Evolutionary conservation across 2,888 invertebrate genomes (phyloP), one percentile per base, ranked within the genome.

Genomic region (Amblyteles armatorius): DNA sequence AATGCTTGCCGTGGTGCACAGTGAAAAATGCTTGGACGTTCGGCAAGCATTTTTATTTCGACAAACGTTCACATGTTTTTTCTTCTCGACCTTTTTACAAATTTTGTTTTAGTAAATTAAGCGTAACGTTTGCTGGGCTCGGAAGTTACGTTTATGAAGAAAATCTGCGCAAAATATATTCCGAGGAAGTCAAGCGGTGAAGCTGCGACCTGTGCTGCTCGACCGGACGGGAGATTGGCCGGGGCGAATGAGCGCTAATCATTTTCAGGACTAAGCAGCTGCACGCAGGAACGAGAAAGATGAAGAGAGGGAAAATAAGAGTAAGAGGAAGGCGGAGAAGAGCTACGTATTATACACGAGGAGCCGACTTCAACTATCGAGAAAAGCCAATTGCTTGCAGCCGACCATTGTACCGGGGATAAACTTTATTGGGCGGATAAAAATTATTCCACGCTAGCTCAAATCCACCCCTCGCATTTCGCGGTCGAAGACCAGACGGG

Each of bases 381-480:
- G 83, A 81, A 77, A 83, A 83, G 78, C 81, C 81, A 68, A 86
- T 84, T 88, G 86, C 82, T 88, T 52, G 79, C 79, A 82, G 87
- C 83, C 74, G 57, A 84, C 78, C 81, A 85, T 77, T 82, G 67
- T 78, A 44, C 57, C 57, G 76, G 85, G 83, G 83, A 88, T 90
- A 86, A 89, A 90, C 87, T 88, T 87, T 81, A 87, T 88, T 86
- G 85, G 79, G 84, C 82, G 87, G 81, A 84, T 84, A 82, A 87
- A 88, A 90, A 90, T 89, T 88, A 89, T 89, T 86, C 81, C 36
- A 73, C 33, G 73, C 40, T 36, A 60, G 67, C 68, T 60, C 22
- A 19, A 74, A 65, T 55, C 63, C 52, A 65, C 71, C 65, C 57
- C 57, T 79, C 11, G 69, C 19, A 57, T 16, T 52, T 74, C 48